phyloP scores from a whole-genome alignment of 2,797 vertebrate species.

The Iguana delicatissima region DNA sequence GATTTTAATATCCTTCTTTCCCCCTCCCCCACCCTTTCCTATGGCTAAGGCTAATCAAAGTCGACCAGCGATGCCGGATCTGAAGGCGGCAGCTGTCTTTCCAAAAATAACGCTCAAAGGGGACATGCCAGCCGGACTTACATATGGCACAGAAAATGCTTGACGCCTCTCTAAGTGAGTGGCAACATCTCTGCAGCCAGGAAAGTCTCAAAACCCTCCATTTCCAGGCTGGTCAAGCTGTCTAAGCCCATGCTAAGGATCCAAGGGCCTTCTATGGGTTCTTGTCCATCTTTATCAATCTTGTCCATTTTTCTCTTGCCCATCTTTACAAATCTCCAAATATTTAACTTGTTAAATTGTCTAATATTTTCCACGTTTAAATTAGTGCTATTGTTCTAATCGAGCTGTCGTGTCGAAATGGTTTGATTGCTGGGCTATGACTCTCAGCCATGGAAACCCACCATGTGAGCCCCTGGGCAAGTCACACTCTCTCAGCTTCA shows the following conservation, averaged over 20 bases:
- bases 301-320: no score
- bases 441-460: no score
- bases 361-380: no score
- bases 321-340: background rate
- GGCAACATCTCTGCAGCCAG: rapidly evolving
- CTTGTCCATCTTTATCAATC: background rate
- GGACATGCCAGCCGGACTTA: rapidly evolving
- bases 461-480: no score
- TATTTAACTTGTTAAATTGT: no score
- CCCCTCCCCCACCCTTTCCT: background rate
- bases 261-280: background rate
- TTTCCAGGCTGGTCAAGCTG: no score
- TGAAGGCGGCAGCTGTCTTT: background rate
- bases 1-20: constrained; percentile 75
- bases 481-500: no score
- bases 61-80: constrained; percentile 42
- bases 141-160: background rate
- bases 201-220: background rate
- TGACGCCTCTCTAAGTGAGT: background rate
- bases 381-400: no score
- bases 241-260: background rate
- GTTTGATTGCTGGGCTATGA: no score
- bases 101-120: background rate
- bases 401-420: no score
- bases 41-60: constrained; percentile 74